Base-by-base conservation (phyloP, 2,113 vertebrate genomes). In the Phodopus roborovskii region DNA sequence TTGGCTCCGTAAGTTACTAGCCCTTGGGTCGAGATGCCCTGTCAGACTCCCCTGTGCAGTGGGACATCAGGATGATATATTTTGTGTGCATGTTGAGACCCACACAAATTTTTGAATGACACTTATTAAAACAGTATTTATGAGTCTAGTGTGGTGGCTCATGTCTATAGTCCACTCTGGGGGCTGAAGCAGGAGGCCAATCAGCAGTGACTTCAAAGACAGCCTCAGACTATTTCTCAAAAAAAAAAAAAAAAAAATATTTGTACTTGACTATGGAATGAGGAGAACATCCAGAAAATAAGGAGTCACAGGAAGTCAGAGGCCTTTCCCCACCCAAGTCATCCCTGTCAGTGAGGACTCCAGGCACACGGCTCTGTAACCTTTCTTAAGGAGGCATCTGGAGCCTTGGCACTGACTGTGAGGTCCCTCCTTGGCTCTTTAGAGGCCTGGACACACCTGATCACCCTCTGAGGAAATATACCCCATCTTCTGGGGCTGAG, bases 231-330 rank as follows among this genome's bases (percentile, higher is more conserved):
- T 30, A 5, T 62, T 16, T 83, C 56, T 82, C 79, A 79, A 56
- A 56, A 56, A 50, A 17, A 53, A n/a, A 20, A 56, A 79, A 56
- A 56, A 56, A 50, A 17, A 53, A n/a, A 20, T 36, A 53, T 66
- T 13, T 68, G 45, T n/a, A 20, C 64, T 24, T 48, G 1, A 15
- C 11, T 30, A n/a, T 75, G 56, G 53, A n/a, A 62, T 11, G 15
- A 66, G 77, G 9, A 19, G 36, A 64, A 26, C 8, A 45, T 36
- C 62, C 12, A 53, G 58, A 8, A 7, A 0, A 9, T 13, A 0
- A 9, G 5, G 26, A 13, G 70, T 15, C 56, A 0, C 8, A 0
- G 0, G 7, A n/a, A 33, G 58, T 48, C 50, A 17, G 58, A 39
- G 24, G 26, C 33, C 10, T 12, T 28, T 15, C 3, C 8, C 42